Conservation (phyloP, 2,888 invertebrate genomes). For the Chalcosyrphus nemorum region DNA sequence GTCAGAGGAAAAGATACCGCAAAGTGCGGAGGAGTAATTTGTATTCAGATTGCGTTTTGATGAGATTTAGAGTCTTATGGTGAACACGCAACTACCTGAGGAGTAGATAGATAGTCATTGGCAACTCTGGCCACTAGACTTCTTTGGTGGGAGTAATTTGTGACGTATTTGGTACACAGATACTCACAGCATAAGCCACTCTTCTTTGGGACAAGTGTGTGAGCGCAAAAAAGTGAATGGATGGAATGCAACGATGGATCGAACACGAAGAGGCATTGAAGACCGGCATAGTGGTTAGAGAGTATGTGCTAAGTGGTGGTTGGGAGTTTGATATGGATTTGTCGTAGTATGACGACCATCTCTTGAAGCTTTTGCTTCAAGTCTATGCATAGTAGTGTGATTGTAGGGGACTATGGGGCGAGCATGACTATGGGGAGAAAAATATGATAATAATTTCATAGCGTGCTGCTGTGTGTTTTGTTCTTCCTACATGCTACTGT, state of each 20-base stretch:
- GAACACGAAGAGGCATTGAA: not conserved
- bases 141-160: constrained; percentile 13
- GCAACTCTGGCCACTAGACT: too few species aligned
- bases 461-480: too few species aligned
- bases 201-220: not conserved
- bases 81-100: too few species aligned
- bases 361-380: too few species aligned
- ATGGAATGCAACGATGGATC: constrained; percentile 21
- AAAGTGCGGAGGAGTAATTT: constrained; percentile 42
- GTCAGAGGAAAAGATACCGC: constrained; percentile 66
- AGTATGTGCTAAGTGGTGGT: not conserved
- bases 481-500: too few species aligned
- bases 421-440: too few species aligned
- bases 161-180: not conserved
- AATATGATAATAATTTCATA: too few species aligned
- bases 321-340: constrained; percentile 8
- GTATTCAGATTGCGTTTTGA: constrained; percentile 58
- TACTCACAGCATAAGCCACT: not conserved
- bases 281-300: not conserved
- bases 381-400: too few species aligned
- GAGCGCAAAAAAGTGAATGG: constrained; percentile 56
- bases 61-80: constrained; percentile 35
- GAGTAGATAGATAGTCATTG: too few species aligned
- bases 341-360: not conserved
- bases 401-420: too few species aligned